Evolutionary conservation across 2,113 vertebrate genomes (phyloP), one percentile per base, ranked within the genome.

Genomic region (Pteropus alecto): DNA sequence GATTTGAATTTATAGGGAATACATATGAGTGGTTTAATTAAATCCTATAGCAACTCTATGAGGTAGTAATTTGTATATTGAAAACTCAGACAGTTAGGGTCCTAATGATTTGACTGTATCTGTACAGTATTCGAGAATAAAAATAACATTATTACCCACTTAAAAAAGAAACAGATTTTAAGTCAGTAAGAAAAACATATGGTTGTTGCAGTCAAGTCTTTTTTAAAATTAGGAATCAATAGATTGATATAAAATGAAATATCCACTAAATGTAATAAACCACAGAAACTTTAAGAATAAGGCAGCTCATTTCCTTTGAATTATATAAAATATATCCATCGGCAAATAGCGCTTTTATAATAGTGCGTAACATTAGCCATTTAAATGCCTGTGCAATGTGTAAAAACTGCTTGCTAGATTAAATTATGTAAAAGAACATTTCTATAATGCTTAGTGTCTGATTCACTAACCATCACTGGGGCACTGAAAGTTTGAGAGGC

Each of bases 321-420:
- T 77, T 93, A 93, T 88, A 96, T 98, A 79, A 74, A 97, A 86
- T 78, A 93, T 65, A 77, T 86, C 95, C 92, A 83, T n/a, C 0
- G 26, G 51, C 73, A 97, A 60, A 87, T 88, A 88, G 82, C 86
- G 48, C 48, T 95, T 94, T 94, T 94, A 97, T 28, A 98, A 88
- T 41, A 68, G 15, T 96, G 33, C 86, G 86, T 28, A 33, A 38
- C 68, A 71, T 54, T 95, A 93, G 68, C 56, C 61, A 41, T 88
- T 95, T 84, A 92, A 92, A 94, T 97, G 78, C 60, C 63, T 77
- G 41, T 65, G 13, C 84, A 82, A 78, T 85, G 43, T 96, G 86
- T 84, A 65, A 96, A 97, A 97, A 73, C 94, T 21, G 86, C 86
- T 96, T 91, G 76, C 74, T 97, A 92, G 97, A 96, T 98, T 98